Conservation (phyloP, 2,888 invertebrate species). For the Neoitamus cyanurus region DNA sequence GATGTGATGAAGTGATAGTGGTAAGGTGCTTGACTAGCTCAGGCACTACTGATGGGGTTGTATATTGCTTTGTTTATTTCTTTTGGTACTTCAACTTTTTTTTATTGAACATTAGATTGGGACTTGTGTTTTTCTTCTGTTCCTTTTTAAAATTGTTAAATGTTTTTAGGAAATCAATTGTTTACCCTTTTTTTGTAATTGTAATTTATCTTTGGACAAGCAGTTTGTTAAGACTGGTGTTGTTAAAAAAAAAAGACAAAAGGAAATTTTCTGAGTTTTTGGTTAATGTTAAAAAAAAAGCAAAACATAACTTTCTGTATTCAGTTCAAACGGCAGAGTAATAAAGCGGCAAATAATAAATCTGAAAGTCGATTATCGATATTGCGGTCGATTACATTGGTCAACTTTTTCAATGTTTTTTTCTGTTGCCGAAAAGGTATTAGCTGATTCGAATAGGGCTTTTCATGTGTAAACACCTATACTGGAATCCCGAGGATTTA, state of each 20-base stretch:
- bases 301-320: background rate
- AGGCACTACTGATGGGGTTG: background rate
- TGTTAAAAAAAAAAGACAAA: background rate
- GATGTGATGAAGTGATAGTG: background rate
- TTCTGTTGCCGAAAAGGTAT: too few species aligned
- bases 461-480: too few species aligned
- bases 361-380: too few species aligned
- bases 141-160: background rate
- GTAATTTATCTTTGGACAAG: background rate
- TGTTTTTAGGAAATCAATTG: background rate
- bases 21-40: background rate
- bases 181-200: background rate
- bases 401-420: too few species aligned
- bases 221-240: background rate
- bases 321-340: background rate
- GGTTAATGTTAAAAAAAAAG: too few species aligned
- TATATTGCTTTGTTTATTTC: background rate
- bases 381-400: too few species aligned
- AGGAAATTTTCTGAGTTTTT: background rate
- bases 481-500: too few species aligned
- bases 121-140: background rate
- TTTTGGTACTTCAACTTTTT: background rate
- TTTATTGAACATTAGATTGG: background rate
- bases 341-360: too few species aligned
- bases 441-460: too few species aligned